Evolutionary conservation across 2,797 vertebrate genomes (phyloP), one percentile per base, ranked within the genome.

Genomic region (Tympanoctomys barrerae): DNA sequence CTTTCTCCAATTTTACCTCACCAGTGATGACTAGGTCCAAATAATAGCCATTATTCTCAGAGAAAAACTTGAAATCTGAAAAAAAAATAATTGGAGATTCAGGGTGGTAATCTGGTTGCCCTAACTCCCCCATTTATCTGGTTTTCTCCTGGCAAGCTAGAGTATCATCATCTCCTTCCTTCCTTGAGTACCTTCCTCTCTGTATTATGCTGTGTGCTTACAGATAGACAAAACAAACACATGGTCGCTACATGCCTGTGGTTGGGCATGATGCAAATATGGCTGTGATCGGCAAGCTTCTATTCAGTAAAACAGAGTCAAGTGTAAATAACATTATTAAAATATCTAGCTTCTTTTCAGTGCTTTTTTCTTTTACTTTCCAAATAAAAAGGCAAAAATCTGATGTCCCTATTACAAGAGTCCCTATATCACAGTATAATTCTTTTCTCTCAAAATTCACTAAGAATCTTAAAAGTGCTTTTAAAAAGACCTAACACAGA

Each of bases 71-170:
- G 59, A 61, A 90, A 94, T 52, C 57, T 81, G 26, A 66, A 90
- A 85, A 82, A 87, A 92, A 90, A 96, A 46, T 46, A 96, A 96
- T 87, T 92, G 54, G 92, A 97, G 96, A 97, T 91, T 79, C 96
- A 94, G 71, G 21, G 5, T 62, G 71, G 59, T 13, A 62, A n/a
- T 0, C 0, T 1, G 19, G 2, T 24, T 73, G 33, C 28, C 86
- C 46, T 0, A 6, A 84, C 26, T 52, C 86, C 70, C 57, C 86
- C 70, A 13, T 5, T 54, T 57, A 2, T 22, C 26, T 33, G 7
- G 18, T 54, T 84, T 59, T 64, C 64, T 36, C 18, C 46, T 75
- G 49, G 0, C 77, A 5, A 89, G 36, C 42, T 91, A 54, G 66
- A 24, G 3, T 31, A 70, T 1, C 10, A 26, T 13, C 68, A 16